Evolutionary conservation across 2,113 vertebrate species (phyloP).

Genomic region (Dromas ardeola): DNA sequence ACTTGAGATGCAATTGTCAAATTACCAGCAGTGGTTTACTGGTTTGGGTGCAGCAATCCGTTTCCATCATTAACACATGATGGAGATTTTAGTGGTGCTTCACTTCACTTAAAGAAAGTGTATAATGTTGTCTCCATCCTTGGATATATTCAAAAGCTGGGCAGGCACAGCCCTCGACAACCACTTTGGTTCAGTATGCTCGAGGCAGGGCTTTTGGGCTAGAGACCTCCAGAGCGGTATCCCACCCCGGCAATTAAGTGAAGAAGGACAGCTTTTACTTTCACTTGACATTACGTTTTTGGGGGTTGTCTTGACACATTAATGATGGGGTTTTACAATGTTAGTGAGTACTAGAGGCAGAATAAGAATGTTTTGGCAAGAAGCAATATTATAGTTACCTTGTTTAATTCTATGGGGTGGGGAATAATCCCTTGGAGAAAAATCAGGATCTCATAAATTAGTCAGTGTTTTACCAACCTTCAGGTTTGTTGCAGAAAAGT

Average conservation of each 20-base stretch:
- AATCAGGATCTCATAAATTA: not conserved
- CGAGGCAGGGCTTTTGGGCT: not conserved
- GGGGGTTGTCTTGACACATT: no score
- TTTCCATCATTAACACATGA: not conserved
- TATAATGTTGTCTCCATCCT: not conserved
- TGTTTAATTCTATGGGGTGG: not conserved
- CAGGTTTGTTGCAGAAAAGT: not conserved
- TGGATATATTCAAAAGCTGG: not conserved
- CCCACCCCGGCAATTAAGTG: not conserved
- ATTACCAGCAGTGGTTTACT: not conserved
- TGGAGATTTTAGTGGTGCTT: not conserved
- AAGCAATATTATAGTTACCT: not conserved
- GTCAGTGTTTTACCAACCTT: not conserved
- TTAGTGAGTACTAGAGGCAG: not conserved
- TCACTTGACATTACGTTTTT: not conserved
- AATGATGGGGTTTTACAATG: not conserved
- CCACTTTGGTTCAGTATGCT: not conserved
- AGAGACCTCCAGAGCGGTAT: not conserved
- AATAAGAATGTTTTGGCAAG: not conserved
- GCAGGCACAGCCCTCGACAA: rapidly evolving
- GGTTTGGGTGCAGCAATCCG: not conserved
- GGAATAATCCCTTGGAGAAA: not conserved
- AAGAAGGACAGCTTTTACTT: not conserved
- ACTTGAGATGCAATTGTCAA: not conserved
- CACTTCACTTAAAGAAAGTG: not conserved